Conservation (phyloP, 2,113 vertebrate genomes). For the Paraplagusia blochii region DNA sequence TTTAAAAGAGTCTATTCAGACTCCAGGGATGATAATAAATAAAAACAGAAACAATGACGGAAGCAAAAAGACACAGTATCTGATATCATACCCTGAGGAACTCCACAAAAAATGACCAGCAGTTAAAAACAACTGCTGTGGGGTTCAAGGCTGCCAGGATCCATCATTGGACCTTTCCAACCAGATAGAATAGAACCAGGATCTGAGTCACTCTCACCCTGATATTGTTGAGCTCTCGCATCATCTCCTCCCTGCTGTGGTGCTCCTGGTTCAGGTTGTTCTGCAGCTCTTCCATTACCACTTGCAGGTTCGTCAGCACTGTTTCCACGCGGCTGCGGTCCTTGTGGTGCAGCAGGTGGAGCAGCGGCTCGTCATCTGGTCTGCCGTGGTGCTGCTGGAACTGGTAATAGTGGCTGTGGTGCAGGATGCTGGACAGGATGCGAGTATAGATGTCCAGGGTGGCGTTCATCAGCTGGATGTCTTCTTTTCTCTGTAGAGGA, state of each 20-base stretch:
- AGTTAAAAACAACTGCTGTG: too few species aligned
- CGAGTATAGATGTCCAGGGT: slow-evolving; percentile 50
- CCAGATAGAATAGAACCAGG: background rate
- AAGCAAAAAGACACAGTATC: too few species aligned
- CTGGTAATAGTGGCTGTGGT: too few species aligned
- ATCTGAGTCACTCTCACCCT: slow-evolving; percentile 16
- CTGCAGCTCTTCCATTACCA: background rate
- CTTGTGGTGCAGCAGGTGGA: rapidly evolving
- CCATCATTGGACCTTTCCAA: too few species aligned
- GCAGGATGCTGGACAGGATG: slow-evolving; percentile 44
- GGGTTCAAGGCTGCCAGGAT: too few species aligned
- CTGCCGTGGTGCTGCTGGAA: background rate
- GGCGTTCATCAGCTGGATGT: slow-evolving; percentile 30
- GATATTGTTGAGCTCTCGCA: slow-evolving; percentile 15
- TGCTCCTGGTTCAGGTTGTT: rapidly evolving
- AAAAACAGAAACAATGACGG: too few species aligned
- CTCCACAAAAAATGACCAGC: too few species aligned
- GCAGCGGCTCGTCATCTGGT: background rate
- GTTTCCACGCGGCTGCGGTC: rapidly evolving
- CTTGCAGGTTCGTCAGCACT: rapidly evolving
- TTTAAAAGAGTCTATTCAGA: too few species aligned
- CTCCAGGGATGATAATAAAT: too few species aligned
- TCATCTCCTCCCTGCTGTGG: background rate
- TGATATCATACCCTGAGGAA: too few species aligned
- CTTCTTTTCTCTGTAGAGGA: slow-evolving; percentile 23